phyloP scores from a whole-genome alignment of 1,140 invertebrate species.

The Meloidogyne exigua region DNA sequence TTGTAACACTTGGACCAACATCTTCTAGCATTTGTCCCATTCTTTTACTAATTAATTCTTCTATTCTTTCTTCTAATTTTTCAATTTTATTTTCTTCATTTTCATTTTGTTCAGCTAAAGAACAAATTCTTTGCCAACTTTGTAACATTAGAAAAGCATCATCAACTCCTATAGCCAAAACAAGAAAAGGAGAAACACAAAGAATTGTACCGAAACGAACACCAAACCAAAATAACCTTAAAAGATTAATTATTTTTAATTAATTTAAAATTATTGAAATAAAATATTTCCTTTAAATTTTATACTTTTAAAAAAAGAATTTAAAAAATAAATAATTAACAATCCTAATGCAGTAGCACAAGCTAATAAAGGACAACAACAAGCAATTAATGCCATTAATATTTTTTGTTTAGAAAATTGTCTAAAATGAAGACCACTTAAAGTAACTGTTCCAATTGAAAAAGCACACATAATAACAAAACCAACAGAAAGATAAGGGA shows the following conservation, averaged over 20 bases:
- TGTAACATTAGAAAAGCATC: conserved; percentile 58
- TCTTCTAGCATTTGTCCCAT: conserved; percentile 1
- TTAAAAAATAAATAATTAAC: neutral
- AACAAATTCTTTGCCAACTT: conserved; percentile 49
- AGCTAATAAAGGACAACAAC: conserved; percentile 55
- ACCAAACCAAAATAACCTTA: conserved; percentile 50
- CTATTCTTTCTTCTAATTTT: neutral
- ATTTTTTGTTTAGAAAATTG: conserved; percentile 49
- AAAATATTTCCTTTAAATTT: neutral
- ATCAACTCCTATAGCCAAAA: conserved; percentile 55
- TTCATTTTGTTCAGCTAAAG: neutral
- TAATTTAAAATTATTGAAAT: too few species aligned
- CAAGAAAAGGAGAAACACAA: conserved; percentile 52
- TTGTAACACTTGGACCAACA: conserved; percentile 47
- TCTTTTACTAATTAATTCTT: neutral
- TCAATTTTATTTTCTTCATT: neutral
- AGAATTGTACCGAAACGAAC: conserved; percentile 57
- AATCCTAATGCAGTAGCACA: conserved; percentile 49
- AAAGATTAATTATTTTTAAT: too few species aligned
- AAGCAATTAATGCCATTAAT: conserved; percentile 44
- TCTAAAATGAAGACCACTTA: conserved; percentile 43
- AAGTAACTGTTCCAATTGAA: conserved; percentile 46
- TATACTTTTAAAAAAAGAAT: neutral
- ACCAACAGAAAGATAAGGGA: conserved; percentile 52
- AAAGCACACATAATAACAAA: conserved; percentile 52